Conservation (phyloP, 2,113 vertebrate genomes). For the Tychaedon coryphoeus region DNA sequence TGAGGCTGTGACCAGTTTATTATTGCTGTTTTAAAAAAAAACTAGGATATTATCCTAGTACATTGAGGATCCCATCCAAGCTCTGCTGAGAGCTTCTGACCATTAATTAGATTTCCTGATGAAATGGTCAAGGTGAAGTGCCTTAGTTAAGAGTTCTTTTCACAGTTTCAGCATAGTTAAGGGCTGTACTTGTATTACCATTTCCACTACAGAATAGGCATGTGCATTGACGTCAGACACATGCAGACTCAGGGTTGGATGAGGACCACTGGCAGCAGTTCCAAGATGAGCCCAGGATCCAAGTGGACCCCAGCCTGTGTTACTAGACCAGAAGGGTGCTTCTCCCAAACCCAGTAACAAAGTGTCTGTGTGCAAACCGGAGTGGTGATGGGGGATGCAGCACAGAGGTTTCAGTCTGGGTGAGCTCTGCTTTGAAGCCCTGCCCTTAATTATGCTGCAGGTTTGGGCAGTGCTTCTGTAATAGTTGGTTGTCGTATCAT, state of each 20-base stretch:
- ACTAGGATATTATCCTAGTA: neutral
- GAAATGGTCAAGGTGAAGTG: neutral
- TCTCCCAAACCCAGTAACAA: neutral
- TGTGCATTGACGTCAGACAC: neutral
- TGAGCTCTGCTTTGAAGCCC: neutral
- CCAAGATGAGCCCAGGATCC: neutral
- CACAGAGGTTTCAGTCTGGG: neutral
- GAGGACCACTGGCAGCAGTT: rapidly evolving
- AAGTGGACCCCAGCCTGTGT: rapidly evolving
- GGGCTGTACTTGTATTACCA: rapidly evolving
- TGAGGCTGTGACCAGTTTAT: neutral
- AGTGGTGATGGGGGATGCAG: neutral
- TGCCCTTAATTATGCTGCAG: neutral
- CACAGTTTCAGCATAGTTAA: neutral
- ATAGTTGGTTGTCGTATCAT: neutral
- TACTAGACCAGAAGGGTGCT: neutral
- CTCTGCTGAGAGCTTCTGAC: neutral
- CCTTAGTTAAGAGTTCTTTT: neutral
- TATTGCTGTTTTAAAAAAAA: neutral
- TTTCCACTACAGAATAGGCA: neutral
- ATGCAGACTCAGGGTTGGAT: neutral
- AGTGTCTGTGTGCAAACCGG: neutral
- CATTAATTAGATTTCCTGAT: neutral
- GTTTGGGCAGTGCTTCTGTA: neutral
- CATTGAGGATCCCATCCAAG: neutral